These are phyloP conservation scores for rat (Rattus norvegicus) DNA, from an alignment of 2,113 vertebrate genomes.

Conservation along the genomic window DNA sequence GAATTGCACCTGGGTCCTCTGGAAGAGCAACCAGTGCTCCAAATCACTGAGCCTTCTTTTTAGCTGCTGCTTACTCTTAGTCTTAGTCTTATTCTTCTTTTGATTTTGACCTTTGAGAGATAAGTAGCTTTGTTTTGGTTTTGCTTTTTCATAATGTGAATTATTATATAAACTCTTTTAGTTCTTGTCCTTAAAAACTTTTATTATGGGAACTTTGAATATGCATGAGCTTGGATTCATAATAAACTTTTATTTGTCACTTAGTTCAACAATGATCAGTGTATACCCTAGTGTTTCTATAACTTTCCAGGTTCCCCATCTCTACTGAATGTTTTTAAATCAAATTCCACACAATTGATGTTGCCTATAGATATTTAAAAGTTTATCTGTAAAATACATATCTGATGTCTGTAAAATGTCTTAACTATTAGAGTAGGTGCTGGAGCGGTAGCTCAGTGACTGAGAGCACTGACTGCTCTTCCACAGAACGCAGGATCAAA, in stretches of 20 bases:
- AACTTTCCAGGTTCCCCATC: not conserved
- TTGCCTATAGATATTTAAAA: not conserved
- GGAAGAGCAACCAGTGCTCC: not conserved
- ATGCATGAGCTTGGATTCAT: not conserved
- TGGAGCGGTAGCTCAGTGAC: no score
- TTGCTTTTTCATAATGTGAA: not conserved
- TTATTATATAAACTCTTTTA: not conserved
- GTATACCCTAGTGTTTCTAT: not conserved
- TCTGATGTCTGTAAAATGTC: not conserved
- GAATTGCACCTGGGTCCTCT: not conserved
- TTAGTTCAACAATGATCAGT: not conserved
- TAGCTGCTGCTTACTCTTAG: not conserved
- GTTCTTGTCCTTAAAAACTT: not conserved
- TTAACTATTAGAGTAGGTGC: not conserved
- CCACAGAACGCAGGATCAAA: no score
- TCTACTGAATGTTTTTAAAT: not conserved
- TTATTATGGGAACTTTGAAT: not conserved
- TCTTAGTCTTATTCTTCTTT: not conserved
- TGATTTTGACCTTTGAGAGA: not conserved
- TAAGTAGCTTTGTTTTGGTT: not conserved
- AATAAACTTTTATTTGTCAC: not conserved
- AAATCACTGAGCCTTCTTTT: not conserved
- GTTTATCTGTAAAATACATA: no score
- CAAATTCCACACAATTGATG: not conserved
- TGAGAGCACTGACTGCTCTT: no score